Evolutionary conservation across 2,888 invertebrate genomes (phyloP), one percentile per base, ranked within the genome.

Genomic region (Atethmia centrago): DNA sequence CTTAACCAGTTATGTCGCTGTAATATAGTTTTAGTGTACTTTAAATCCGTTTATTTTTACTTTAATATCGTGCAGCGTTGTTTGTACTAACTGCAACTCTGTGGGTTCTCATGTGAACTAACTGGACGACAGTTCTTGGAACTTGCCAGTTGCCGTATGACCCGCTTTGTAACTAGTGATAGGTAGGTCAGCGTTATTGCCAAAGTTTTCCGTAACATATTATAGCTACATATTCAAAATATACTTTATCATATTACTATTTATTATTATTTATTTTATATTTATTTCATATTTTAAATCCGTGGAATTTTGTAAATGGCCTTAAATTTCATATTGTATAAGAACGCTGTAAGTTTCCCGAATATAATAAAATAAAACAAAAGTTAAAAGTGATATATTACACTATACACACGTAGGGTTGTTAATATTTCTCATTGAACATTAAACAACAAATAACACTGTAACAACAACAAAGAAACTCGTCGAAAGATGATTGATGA

Each of bases 51-150:
- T 87, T 74, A 67, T 49, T 61, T 71, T 76, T 72, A 86, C 28
- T 79, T 77, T 87, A 90, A 90, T 90, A 88, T 92, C 89, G 78
- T 87, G 82, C 90, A 90, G 90, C 89, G 91, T 90, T 90, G 88
- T 84, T 69, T 58, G 65, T 64, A 67, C 14, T 47, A 76, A 69
- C 21, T 82, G 71, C 88, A 86, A 86, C 86, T 69, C 51, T 25
- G 16, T 12, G 67, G 49, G 31, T 49, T 49, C 21, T 49, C 19
- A 56, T 28, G n/a, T 53, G 53, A 69, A 16, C 45, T 16, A 45
- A 25, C 19, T 47, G 55, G 47, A 31, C 4, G n/a, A 16, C 10
- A 28, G 45, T 76, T 59, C 12, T 31, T 28, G 28, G 25, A 69
- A 47, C 68, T 53, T 40, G 5, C 16, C 10, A 45, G 47, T n/a